These are phyloP conservation scores for Lates calcarifer DNA, from an alignment of 2,113 vertebrate genomes.

Conservation along the genomic window DNA sequence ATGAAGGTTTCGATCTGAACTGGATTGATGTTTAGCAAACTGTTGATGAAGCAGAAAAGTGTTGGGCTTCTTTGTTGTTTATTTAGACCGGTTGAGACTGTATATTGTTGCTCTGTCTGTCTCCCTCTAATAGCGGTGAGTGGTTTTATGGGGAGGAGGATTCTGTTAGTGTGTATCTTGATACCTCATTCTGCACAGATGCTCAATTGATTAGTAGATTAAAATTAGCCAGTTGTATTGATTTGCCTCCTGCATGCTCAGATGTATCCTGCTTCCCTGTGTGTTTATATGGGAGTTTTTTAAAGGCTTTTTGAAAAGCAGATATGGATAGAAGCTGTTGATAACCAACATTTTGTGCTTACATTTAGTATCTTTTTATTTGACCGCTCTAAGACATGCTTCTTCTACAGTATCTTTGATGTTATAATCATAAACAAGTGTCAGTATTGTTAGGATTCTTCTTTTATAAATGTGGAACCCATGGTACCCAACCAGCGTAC, in stretches of 20 bases:
- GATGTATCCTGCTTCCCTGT: neutral
- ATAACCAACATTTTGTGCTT: neutral
- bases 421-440: neutral
- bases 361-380: neutral
- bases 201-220: slow-evolving; percentile 44
- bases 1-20: neutral
- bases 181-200: slow-evolving; percentile 15
- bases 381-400: too few relatives aligned
- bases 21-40: neutral
- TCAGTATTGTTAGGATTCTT: neutral
- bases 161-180: slow-evolving; percentile 11
- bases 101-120: neutral
- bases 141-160: slow-evolving; percentile 2
- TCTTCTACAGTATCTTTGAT: neutral
- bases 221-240: slow-evolving; percentile 28
- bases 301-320: neutral
- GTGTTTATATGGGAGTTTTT: neutral
- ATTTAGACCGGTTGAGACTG: neutral
- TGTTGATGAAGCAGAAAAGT: neutral
- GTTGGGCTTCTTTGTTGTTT: slow-evolving; percentile 11
- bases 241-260: neutral
- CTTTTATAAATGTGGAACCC: too few relatives aligned
- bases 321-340: neutral
- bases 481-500: too few relatives aligned
- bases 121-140: neutral